Conservation (phyloP, 2,113 vertebrate genomes). For the Eolophus roseicapilla region DNA sequence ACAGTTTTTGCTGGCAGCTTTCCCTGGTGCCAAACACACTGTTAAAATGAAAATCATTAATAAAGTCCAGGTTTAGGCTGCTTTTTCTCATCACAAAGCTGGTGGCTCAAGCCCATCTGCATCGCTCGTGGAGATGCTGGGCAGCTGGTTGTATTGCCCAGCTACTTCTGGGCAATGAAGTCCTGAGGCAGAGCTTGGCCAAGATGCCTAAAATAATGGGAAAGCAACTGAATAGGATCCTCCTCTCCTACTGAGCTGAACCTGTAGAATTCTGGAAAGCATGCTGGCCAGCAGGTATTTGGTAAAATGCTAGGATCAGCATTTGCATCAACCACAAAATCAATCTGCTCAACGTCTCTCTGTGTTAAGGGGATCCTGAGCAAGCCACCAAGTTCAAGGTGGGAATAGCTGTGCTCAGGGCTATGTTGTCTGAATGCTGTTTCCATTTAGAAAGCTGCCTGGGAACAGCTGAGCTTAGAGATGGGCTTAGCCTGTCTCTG, state of each 20-base stretch:
- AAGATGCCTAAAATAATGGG: neutral
- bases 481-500: neutral
- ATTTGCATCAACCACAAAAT: neutral
- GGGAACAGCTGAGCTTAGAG: neutral
- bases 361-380: neutral
- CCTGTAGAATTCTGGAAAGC: neutral
- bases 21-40: neutral
- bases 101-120: neutral
- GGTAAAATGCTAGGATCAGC: neutral
- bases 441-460: neutral
- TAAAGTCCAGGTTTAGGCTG: neutral
- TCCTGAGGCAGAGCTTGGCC: neutral
- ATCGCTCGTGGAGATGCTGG: neutral
- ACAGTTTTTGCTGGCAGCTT: neutral
- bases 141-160: neutral
- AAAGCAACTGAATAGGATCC: neutral
- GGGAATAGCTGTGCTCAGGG: neutral
- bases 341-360: rapidly evolving
- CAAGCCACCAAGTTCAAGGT: neutral
- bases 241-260: neutral
- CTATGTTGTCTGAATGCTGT: neutral
- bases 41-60: neutral
- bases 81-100: neutral
- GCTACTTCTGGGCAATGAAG: neutral
- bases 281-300: neutral